Conservation (phyloP, 2,113 vertebrate species). For the Crotalus viridis region DNA sequence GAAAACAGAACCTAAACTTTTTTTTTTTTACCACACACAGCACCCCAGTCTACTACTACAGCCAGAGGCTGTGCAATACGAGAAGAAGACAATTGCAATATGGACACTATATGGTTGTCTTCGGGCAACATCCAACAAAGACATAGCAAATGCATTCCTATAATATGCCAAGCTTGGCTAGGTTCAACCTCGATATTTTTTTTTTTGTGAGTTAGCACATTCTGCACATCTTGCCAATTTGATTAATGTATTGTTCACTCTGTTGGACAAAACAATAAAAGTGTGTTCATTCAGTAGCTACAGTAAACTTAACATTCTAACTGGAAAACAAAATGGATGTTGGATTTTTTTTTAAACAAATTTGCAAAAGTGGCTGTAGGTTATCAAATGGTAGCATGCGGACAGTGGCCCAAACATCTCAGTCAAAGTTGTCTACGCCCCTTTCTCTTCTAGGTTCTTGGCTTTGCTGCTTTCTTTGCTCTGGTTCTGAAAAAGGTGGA, state of each 20-base stretch:
- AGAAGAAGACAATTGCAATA: neutral
- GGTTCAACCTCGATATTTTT: neutral
- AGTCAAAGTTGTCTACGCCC: neutral
- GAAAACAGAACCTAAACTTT: neutral
- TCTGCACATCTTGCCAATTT: neutral
- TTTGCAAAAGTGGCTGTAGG: neutral
- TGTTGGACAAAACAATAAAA: neutral
- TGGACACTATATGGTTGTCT: neutral
- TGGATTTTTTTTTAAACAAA: neutral
- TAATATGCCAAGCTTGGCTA: neutral
- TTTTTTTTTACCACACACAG: neutral
- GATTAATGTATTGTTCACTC: neutral
- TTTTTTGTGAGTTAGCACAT: neutral
- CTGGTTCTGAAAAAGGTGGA: slow-evolving; percentile 89
- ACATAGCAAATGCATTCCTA: neutral
- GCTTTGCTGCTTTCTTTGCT: slow-evolving; percentile 94
- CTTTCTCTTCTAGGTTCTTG: slow-evolving; percentile 80
- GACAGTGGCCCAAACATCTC: neutral
- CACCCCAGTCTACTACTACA: neutral
- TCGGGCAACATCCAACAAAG: neutral
- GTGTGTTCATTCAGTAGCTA: neutral
- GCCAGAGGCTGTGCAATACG: neutral
- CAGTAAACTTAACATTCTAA: neutral
- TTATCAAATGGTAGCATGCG: neutral
- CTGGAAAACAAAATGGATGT: slow-evolving; percentile 14